Base-by-base conservation (phyloP, 2,888 invertebrate genomes). In the Sarcophaga carnaria region DNA sequence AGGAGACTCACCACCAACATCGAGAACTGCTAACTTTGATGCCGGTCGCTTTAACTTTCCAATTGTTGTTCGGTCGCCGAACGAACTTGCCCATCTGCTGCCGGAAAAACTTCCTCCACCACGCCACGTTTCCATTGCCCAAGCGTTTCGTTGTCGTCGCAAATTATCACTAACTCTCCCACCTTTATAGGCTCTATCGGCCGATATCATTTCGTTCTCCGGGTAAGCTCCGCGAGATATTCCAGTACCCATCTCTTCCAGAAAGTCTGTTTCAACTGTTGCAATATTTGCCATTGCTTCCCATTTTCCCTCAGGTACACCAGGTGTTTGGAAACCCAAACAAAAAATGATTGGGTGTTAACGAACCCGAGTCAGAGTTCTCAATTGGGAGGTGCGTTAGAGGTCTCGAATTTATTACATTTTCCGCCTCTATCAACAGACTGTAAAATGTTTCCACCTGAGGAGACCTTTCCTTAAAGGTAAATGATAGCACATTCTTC, bases 281-380 rank as follows among this genome's bases (percentile, higher is more conserved):
- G 88, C 3, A 83, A 27, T n/a, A 88, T 87, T 17, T 84, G 85
- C 87, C 85, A 89, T 59, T 89, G 88, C 49, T 88, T 88, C 12
- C 81, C 60, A 78, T 3, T 22, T 47, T 11, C 25, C 66, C 37
- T 84, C 85, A 8, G 37, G 54, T 3, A 85, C 80, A 12, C 12
- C 45, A 22, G 88, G 80, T 2, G 88, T 88, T 89, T 12, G 88
- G 75, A 66, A 81, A 85, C n/a, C 83, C 83, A 47, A 81, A 54
- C 37, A 78, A 77, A 37, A 88, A 88, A 76, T 88, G 88, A 22
- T 89, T 88, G 8, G 88, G 83, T 47, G 89, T 89, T 4, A 89
- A 72, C 1, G 88, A 80, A 27, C 88, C 89, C 12, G 47, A 27
- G 1, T 80, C 81, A 17, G 59, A 3, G 62, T 60, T 70, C 6